Evolutionary conservation across 2,113 vertebrate species (phyloP), one percentile per base, ranked within the genome.

Genomic region (Dromaius novaehollandiae): DNA sequence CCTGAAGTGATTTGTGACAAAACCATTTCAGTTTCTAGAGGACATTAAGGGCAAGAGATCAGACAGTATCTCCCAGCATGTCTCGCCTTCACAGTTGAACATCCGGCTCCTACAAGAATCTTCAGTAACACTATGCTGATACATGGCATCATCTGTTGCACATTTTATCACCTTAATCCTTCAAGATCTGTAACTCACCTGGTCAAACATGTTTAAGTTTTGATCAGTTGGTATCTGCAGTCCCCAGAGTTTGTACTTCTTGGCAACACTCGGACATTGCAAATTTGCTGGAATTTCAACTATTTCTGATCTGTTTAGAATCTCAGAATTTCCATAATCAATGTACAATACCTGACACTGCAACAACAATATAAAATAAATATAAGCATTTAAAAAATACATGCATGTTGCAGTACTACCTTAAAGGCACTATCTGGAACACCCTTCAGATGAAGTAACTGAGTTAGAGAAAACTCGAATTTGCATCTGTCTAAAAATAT

Each of bases 261-360:
- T 97, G 50, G 98, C 98, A 94, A 98, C 82, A 61, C 96, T 82
- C 2, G 96, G 95, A 86, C 94, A 97, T 4, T 97, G 97, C 61
- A 98, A 92, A 17, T 98, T 90, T 25, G 88, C 69, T 77, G 98
- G 97, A 88, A 99, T 98, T 94, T 98, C 98, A 69, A 98, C 98
- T 78, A 98, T 96, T 86, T 98, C 97, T 58, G 97, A 97, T 75
- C 97, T 96, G 82, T 94, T 97, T 65, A 98, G 95, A 93, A 97
- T 86, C 95, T 98, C 98, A 34, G 95, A 95, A 96, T 99, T 99
- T 96, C 98, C 98, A 94, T 98, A 98, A 92, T 98, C 98, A 70
- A 98, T 92, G 66, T 99, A 99, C 38, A 97, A 97, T n/a, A 98
- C 98, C n/a, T 95, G 77, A 86, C 96, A 98, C 97, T 98, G 87